Evolutionary conservation across 2,797 vertebrate genomes (phyloP), one percentile per base, ranked within the genome.

Genomic region (Gorsachius magnificus): DNA sequence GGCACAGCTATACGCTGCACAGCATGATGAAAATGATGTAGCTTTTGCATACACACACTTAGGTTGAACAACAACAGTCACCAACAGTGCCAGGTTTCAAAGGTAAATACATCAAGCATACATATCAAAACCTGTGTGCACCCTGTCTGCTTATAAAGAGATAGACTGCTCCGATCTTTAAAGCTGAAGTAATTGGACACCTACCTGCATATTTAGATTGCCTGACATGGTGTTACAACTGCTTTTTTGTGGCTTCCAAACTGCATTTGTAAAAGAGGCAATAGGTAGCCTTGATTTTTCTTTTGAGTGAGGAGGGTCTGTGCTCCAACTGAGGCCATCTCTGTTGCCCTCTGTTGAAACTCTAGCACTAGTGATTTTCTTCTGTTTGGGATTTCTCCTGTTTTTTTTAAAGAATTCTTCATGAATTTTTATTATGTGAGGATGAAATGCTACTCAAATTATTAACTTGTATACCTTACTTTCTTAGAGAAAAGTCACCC

Each of bases 181-280:
- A 94, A 95, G 90, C 79, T 81, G 84, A 78, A 89, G 79, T 93
- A 95, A 96, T 96, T 94, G 93, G 84, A 95, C 89, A 86, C 95
- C 69, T 89, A 81, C 90, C 90, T 92, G 78, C 38, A 28, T 96
- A 95, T 97, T 95, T 97, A 93, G 90, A 83, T 90, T 81, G 58
- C 89, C 69, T 86, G 89, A 90, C 79, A 28, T 1, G 20, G 48
- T 94, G 83, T 61, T 83, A 66, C 50, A 76, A 7, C 76, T 69
- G 20, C 28, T 45, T 85, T 88, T 83, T 43, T 79, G 58, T 66
- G 79, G 10, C 41, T 94, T 95, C 69, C 45, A 46, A 57, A 65
- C 50, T 56, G 58, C 35, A 11, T 65, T 85, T 81, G 15, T 87
- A 33, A 36, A 83, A 92, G 51, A 83, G 13, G 71, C 65, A 83